phyloP scores from a whole-genome alignment of 2,888 invertebrate genomes.

The Yponomeuta sedellus region DNA sequence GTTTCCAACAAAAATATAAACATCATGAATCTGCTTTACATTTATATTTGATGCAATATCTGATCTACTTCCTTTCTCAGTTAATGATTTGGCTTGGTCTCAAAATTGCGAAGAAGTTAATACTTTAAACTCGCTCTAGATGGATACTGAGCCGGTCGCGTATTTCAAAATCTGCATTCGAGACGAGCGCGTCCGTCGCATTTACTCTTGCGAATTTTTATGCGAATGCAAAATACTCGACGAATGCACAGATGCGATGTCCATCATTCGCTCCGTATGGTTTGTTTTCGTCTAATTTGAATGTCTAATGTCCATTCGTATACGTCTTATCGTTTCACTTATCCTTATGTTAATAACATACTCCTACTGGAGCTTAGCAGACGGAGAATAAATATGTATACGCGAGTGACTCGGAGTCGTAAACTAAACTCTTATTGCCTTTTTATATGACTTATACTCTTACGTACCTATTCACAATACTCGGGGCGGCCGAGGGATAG shows the following conservation, averaged over 20 bases:
- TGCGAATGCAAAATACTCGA: constrained; percentile 64
- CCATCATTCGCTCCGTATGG: constrained; percentile 54
- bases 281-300: constrained; percentile 66
- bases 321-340: constrained; percentile 16
- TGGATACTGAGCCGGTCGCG: not conserved
- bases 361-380: constrained; percentile 2
- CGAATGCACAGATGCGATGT: constrained; percentile 60
- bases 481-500: not conserved
- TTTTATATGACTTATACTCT: constrained; percentile 4
- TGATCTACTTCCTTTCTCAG: too few relatives aligned
- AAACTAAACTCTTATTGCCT: constrained; percentile 1
- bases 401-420: constrained; percentile 1
- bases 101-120: too few relatives aligned
- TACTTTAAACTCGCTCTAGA: too few relatives aligned
- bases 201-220: constrained; percentile 46
- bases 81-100: too few relatives aligned
- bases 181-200: constrained; percentile 42
- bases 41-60: too few relatives aligned
- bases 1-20: too few relatives aligned
- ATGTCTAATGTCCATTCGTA: constrained; percentile 51
- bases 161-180: constrained; percentile 53
- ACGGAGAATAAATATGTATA: constrained; percentile 11
- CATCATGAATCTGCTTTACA: too few relatives aligned
- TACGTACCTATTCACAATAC: not conserved
- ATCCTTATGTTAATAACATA: constrained; percentile 13